Conservation (phyloP, 2,113 vertebrate species). For the Cynoglossus semilaevis region DNA sequence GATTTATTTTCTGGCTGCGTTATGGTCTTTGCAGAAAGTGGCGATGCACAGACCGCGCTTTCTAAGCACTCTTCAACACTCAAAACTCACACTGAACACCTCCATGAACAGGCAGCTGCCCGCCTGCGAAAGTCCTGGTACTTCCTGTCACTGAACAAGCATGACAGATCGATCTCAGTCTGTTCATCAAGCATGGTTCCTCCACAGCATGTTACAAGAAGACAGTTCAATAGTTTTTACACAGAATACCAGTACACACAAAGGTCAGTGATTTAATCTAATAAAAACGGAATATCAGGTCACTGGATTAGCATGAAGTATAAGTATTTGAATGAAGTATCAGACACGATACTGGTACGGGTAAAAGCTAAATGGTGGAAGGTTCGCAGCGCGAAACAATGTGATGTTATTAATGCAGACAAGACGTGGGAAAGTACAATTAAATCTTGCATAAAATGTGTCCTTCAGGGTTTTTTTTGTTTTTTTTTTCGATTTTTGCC, state of each 20-base stretch:
- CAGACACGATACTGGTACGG: constrained; percentile 1
- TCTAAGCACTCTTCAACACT: constrained; percentile 15
- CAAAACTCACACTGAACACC: constrained; percentile 5
- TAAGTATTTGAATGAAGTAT: constrained; percentile 3
- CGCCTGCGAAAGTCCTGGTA: not conserved
- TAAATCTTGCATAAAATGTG: not conserved
- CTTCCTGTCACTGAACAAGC: not conserved
- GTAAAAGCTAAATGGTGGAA: constrained; percentile 5
- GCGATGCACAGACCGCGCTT: constrained; percentile 30
- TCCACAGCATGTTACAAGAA: constrained; percentile 12
- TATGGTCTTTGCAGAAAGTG: constrained; percentile 30
- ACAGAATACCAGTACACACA: too few relatives aligned
- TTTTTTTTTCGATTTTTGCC: not conserved
- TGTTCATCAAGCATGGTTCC: too few relatives aligned
- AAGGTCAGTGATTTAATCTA: too few relatives aligned
- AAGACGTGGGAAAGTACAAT: not conserved
- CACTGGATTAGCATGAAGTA: too few relatives aligned
- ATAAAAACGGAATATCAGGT: too few relatives aligned
- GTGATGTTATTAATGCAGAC: too few relatives aligned
- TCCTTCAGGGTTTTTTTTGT: not conserved
- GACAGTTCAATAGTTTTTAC: constrained; percentile 4
- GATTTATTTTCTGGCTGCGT: constrained; percentile 48
- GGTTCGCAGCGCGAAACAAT: not conserved
- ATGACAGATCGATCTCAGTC: not conserved
- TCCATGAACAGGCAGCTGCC: constrained; percentile 1